phyloP scores from a whole-genome alignment of 1,140 invertebrate genomes.

The Drosophila pectinifera region DNA sequence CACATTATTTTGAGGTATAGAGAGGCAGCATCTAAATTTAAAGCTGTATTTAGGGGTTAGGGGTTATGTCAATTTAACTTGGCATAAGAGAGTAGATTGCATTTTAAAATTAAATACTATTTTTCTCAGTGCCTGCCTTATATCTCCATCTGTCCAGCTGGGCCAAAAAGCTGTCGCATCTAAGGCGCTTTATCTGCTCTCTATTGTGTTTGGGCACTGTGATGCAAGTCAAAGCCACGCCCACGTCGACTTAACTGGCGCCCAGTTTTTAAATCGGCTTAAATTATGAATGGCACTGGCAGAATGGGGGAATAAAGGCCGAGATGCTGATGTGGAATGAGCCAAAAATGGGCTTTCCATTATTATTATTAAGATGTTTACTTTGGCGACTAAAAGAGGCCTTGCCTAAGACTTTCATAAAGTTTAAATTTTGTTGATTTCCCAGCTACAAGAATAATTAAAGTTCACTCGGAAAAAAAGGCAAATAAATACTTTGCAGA shows the following conservation, averaged over 20 bases:
- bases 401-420: slow-evolving; percentile 3
- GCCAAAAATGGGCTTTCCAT: slow-evolving; percentile 50
- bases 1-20: not conserved
- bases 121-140: not conserved
- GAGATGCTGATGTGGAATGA: slow-evolving; percentile 47
- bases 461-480: no score
- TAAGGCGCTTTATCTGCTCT: slow-evolving; percentile 34
- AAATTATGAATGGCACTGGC: slow-evolving; percentile 42
- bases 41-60: not conserved
- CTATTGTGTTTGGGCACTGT: slow-evolving; percentile 34
- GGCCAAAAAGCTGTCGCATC: slow-evolving; percentile 45
- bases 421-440: slow-evolving; percentile 1
- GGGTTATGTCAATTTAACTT: no score
- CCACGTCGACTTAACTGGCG: slow-evolving; percentile 47
- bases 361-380: slow-evolving; percentile 75
- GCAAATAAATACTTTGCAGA: not conserved
- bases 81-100: no score
- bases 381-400: slow-evolving; percentile 28
- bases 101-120: no score
- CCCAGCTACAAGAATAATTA: no score
- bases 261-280: slow-evolving; percentile 57
- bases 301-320: slow-evolving; percentile 8
- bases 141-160: slow-evolving; percentile 40
- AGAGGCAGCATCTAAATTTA: not conserved
- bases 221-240: slow-evolving; percentile 45